Percentiles rank a stretch among this genome's conserved stretches.
Conservation (phyloP, 2,888 invertebrate genomes). For the Pristionchus mayeri region DNA sequence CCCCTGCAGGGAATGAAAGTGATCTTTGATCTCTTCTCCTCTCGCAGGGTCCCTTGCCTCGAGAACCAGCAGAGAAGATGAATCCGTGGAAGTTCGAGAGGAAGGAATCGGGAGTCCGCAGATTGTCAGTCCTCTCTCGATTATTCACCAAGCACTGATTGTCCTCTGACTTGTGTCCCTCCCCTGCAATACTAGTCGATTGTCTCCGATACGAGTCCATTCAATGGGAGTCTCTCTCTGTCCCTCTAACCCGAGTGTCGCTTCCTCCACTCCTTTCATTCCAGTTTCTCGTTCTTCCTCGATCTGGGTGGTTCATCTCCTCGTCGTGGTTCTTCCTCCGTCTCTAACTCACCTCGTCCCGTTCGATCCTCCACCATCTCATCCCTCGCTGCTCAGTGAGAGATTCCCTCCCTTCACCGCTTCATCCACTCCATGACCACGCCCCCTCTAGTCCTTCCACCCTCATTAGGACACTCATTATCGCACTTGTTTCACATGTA, state of each 20-base stretch:
- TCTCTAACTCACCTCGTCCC: slow-evolving; percentile 59
- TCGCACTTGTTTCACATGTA: background rate
- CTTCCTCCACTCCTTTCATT: slow-evolving; percentile 38
- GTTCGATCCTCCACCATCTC: slow-evolving; percentile 52
- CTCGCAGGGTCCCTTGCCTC: slow-evolving; percentile 91
- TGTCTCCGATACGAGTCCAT: background rate
- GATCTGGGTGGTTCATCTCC: slow-evolving; percentile 59
- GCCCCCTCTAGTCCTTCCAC: background rate
- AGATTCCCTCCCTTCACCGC: slow-evolving; percentile 2
- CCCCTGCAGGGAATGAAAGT: background rate
- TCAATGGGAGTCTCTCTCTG: background rate
- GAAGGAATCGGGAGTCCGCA: slow-evolving; percentile 73
- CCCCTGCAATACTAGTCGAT: no score
- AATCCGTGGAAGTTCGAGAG: slow-evolving; percentile 85
- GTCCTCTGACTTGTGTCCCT: no score
- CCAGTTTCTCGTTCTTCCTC: slow-evolving; percentile 70
- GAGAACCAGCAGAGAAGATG: slow-evolving; percentile 94
- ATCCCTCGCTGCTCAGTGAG: slow-evolving; percentile 42
- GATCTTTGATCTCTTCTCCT: background rate
- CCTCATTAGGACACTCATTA: background rate
- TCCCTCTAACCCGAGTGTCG: background rate
- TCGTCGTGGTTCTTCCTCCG: slow-evolving; percentile 62
- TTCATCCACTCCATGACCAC: background rate
- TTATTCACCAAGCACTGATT: slow-evolving; percentile 13
- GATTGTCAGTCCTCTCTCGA: slow-evolving; percentile 64